Evolutionary conservation across 2,888 invertebrate genomes (phyloP).

Genomic region (Penaeus monodon): DNA sequence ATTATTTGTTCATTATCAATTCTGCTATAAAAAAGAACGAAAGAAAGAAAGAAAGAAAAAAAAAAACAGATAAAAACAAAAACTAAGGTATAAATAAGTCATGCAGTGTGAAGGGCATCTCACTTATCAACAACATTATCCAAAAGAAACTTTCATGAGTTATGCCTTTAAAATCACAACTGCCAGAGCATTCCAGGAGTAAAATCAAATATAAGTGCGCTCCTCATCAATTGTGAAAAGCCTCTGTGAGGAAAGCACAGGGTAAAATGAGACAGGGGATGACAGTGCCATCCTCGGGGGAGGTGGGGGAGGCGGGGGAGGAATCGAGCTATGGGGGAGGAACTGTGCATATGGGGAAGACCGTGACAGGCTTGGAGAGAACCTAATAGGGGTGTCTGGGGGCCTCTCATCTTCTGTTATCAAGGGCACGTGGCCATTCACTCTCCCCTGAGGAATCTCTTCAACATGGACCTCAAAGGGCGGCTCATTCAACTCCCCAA

Average conservation of each 20-base stretch:
- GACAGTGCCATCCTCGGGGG: conserved; percentile 51
- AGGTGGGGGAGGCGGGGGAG: conserved; percentile 56
- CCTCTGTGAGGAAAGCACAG: conserved; percentile 28
- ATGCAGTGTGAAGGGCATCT: neutral
- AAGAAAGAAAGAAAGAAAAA: neutral
- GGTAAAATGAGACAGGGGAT: conserved; percentile 43
- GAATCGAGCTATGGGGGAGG: conserved; percentile 25
- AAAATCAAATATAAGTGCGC: conserved; percentile 48
- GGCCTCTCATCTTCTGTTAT: conserved; percentile 29
- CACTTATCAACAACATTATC: neutral
- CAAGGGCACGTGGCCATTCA: conserved; percentile 51
- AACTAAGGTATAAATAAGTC: too few species aligned
- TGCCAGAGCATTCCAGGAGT: neutral
- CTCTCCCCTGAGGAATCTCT: conserved; percentile 41
- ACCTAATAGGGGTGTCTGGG: conserved; percentile 34
- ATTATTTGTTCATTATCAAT: neutral
- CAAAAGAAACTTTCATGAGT: neutral
- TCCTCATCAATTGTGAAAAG: conserved; percentile 57
- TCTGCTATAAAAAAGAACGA: neutral
- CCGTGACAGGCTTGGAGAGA: conserved; percentile 17
- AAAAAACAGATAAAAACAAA: too few species aligned
- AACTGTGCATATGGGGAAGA: conserved; percentile 31
- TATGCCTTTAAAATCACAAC: too few species aligned
- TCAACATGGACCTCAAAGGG: conserved; percentile 66
- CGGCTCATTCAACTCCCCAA: conserved; percentile 68